These are phyloP conservation scores for Musca domestica DNA, from an alignment of 1,140 invertebrate species.

Conservation along the genomic window DNA sequence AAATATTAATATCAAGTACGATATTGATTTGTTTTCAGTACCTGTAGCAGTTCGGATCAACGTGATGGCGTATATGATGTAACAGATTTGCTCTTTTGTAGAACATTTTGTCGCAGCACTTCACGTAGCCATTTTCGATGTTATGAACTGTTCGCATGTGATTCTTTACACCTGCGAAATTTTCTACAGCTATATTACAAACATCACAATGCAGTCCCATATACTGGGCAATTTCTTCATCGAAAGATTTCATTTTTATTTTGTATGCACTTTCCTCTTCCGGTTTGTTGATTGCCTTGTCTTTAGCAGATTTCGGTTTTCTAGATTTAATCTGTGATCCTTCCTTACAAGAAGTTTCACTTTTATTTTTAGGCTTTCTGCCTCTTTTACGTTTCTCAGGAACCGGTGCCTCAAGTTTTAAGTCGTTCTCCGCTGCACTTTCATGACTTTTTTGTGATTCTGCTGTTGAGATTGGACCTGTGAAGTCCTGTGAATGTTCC, in stretches of 20 bases:
- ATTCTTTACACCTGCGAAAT: not conserved
- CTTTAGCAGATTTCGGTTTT: not conserved
- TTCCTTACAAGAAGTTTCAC: too few relatives aligned
- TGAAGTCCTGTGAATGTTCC: too few relatives aligned
- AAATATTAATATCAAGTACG: too few relatives aligned
- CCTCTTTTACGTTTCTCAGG: too few relatives aligned
- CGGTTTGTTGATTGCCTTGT: constrained; percentile 34
- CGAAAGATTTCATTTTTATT: constrained; percentile 41
- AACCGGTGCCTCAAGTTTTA: too few relatives aligned
- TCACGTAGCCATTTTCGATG: not conserved
- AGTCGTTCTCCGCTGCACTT: too few relatives aligned
- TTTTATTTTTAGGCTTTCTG: too few relatives aligned
- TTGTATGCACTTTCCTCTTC: constrained; percentile 28
- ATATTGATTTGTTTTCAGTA: not conserved
- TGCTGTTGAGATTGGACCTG: too few relatives aligned
- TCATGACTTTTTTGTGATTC: too few relatives aligned
- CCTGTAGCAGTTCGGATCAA: not conserved
- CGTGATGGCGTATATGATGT: not conserved
- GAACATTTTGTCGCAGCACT: not conserved
- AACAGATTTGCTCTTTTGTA: not conserved
- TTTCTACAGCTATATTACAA: not conserved
- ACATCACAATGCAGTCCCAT: not conserved
- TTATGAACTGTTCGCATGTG: not conserved
- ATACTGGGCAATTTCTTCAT: constrained; percentile 30
- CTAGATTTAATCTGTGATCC: too few relatives aligned